These are phyloP conservation scores for Scelioninae gen. 2 DNA, from an alignment of 2,888 invertebrate species.

Conservation along the genomic window DNA sequence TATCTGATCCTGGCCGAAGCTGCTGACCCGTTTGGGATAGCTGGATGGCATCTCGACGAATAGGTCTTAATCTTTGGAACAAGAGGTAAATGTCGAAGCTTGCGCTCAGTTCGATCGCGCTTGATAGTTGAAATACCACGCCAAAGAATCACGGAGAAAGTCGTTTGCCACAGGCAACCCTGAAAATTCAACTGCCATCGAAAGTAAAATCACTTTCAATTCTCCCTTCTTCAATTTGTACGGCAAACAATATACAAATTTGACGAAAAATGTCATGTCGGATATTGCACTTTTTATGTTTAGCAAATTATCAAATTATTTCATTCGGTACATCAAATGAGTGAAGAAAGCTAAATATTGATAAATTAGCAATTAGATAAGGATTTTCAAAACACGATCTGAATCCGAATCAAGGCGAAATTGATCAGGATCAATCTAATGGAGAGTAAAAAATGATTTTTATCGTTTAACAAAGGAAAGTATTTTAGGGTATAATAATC, in stretches of 20 bases:
- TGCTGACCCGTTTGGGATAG: slow-evolving; percentile 46
- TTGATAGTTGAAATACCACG: slow-evolving; percentile 63
- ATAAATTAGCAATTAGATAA: too few species aligned
- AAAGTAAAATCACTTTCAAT: slow-evolving; percentile 58
- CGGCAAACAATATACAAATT: slow-evolving; percentile 46
- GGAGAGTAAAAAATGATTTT: too few species aligned
- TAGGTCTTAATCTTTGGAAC: slow-evolving; percentile 58
- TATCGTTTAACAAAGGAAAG: too few species aligned
- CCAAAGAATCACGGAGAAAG: slow-evolving; percentile 67
- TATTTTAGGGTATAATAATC: too few species aligned
- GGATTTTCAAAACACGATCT: background rate
- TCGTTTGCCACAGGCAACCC: slow-evolving; percentile 56
- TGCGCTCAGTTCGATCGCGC: slow-evolving; percentile 38
- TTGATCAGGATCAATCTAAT: too few species aligned
- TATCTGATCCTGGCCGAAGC: slow-evolving; percentile 53
- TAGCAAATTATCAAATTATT: too few species aligned
- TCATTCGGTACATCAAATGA: too few species aligned
- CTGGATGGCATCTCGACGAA: slow-evolving; percentile 57
- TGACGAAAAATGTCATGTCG: background rate
- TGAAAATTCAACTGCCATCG: slow-evolving; percentile 52
- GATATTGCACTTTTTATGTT: background rate
- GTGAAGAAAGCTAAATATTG: too few species aligned
- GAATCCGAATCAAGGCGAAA: too few species aligned
- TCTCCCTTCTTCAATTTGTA: slow-evolving; percentile 45
- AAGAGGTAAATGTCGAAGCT: slow-evolving; percentile 54